phyloP scores from a whole-genome alignment of 2,797 vertebrate genomes.

The Xiphorhynchus erythropygius region DNA sequence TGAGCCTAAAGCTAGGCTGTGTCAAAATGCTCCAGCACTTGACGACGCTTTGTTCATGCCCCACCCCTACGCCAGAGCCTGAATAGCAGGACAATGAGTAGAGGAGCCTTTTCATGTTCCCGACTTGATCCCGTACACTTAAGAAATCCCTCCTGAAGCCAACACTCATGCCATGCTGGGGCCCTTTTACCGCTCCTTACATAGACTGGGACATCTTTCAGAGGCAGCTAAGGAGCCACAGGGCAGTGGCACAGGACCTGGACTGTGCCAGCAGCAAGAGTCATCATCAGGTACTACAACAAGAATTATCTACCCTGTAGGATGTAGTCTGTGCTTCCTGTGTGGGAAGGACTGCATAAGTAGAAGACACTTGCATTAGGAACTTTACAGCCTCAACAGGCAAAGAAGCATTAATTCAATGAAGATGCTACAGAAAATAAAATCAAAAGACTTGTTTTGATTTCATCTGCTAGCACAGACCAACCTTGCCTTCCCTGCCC shows the following conservation, averaged over 20 bases:
- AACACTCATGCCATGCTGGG: neutral
- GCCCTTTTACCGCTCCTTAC: neutral
- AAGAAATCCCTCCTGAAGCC: conserved; percentile 8
- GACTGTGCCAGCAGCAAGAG: neutral
- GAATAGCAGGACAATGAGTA: neutral
- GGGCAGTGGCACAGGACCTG: neutral
- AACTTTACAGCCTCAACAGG: neutral
- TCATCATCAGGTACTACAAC: rapidly evolving
- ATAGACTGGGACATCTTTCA: neutral
- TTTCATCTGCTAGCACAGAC: neutral
- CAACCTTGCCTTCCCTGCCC: neutral
- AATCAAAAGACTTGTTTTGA: neutral
- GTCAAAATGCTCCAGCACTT: neutral
- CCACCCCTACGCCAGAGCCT: neutral
- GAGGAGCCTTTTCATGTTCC: neutral
- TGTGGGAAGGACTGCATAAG: neutral
- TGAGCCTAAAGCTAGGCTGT: conserved; percentile 4
- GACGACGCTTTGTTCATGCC: neutral
- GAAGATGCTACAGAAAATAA: neutral
- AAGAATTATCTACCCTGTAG: neutral
- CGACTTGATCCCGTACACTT: neutral
- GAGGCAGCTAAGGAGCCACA: neutral
- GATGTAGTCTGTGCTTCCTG: neutral
- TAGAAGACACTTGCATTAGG: neutral
- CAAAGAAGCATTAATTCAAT: neutral